Percentiles rank a stretch among this genome's conserved stretches.
These are phyloP conservation scores for Odontesthes bonariensis DNA, from an alignment of 2,113 vertebrate genomes.

Conservation along the genomic window DNA sequence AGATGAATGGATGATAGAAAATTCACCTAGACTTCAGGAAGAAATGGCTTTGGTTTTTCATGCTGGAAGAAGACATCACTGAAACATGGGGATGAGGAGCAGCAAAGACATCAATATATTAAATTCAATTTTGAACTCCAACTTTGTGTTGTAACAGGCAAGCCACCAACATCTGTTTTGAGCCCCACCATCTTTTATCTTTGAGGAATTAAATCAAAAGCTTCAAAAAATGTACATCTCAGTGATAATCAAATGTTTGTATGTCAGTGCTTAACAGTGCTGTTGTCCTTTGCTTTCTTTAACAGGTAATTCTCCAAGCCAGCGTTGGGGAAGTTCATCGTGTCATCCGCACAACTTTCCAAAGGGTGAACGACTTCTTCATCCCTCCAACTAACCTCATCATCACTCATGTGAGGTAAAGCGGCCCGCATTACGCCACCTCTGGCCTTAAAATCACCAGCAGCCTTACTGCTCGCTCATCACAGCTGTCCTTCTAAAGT, in stretches of 20 bases:
- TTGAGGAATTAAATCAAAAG: not conserved
- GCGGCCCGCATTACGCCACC: constrained; percentile 12
- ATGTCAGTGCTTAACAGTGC: not conserved
- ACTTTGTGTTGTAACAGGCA: not conserved
- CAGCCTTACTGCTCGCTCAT: constrained; percentile 31
- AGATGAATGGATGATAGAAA: too few relatives aligned
- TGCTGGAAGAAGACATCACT: not conserved
- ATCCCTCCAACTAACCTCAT: constrained; percentile 97
- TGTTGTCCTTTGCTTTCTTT: not conserved
- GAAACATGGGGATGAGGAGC: too few relatives aligned
- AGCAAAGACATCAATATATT: not conserved
- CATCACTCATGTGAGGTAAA: constrained; percentile 97
- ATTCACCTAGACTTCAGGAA: too few relatives aligned
- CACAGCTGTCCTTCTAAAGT: constrained; percentile 31
- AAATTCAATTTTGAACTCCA: not conserved
- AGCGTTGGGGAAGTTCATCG: constrained; percentile 87
- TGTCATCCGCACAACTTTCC: constrained; percentile 86
- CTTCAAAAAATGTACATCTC: not conserved
- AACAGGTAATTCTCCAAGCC: constrained; percentile 92
- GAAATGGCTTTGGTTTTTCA: not conserved
- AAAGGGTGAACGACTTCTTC: constrained; percentile 92
- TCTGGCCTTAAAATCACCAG: constrained; percentile 32
- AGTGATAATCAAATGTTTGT: not conserved
- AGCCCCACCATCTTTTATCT: not conserved
- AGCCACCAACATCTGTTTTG: not conserved